Conservation (phyloP, 2,797 vertebrate species). For the Sebastes steindachneri region DNA sequence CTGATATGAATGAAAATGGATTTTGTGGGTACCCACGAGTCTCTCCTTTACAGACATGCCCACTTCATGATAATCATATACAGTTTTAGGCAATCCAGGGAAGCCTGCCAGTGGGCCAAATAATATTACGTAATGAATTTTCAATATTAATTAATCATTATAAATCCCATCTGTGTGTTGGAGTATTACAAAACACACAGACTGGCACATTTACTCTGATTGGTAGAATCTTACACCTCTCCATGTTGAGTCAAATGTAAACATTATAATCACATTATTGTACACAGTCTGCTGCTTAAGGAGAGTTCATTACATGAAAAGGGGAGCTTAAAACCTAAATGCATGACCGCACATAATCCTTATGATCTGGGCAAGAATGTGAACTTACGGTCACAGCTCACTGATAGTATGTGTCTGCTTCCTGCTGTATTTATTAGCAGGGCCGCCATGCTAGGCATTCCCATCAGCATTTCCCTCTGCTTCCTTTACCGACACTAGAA, state of each 20-base stretch:
- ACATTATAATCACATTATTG: constrained; percentile 12
- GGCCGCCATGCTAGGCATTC: constrained; percentile 24
- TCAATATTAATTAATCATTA: constrained; percentile 17
- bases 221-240: neutral
- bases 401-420: constrained; percentile 18
- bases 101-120: neutral
- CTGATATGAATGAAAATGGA: no score
- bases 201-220: neutral
- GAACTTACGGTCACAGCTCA: constrained; percentile 6
- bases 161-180: constrained; percentile 18
- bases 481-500: constrained; percentile 49
- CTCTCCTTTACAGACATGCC: no score
- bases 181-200: constrained; percentile 5
- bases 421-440: constrained; percentile 17
- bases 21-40: no score
- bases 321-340: constrained; percentile 33
- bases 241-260: neutral
- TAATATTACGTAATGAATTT: neutral
- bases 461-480: constrained; percentile 71
- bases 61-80: neutral
- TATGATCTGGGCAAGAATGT: constrained; percentile 60
- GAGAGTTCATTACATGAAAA: constrained; percentile 25
- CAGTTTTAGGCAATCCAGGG: neutral
- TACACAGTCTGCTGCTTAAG: constrained; percentile 19
- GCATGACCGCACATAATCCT: constrained; percentile 72